Percentiles rank a stretch among this genome's conserved stretches.
phyloP scores from a whole-genome alignment of 2,113 vertebrate genomes.

The Melanerpes aurifrons region DNA sequence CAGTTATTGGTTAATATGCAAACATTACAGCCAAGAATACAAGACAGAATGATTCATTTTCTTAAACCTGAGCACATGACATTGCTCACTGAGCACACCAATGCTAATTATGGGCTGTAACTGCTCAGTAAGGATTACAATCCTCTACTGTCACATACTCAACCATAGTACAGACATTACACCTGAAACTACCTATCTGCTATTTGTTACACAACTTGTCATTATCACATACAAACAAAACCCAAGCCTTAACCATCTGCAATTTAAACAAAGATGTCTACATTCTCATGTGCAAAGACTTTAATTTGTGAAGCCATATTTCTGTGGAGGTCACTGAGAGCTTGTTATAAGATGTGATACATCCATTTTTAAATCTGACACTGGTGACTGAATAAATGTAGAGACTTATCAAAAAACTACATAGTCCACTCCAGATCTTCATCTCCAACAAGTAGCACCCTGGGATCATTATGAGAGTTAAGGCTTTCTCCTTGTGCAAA shows the following conservation, averaged over 20 bases:
- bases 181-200: background rate
- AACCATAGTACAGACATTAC: background rate
- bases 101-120: background rate
- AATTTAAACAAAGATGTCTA: background rate
- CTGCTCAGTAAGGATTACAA: background rate
- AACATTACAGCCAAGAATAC: background rate
- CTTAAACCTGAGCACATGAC: background rate
- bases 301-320: background rate
- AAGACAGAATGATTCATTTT: background rate
- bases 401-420: background rate
- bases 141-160: background rate
- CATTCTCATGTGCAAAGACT: accelerated
- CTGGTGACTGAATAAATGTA: background rate
- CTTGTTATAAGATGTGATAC: background rate
- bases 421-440: background rate
- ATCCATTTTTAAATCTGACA: background rate
- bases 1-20: background rate
- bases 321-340: background rate
- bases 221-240: background rate
- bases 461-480: background rate
- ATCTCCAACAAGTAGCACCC: background rate
- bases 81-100: background rate
- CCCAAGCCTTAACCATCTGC: background rate
- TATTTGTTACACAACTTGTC: background rate
- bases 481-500: background rate